Conservation (phyloP, 2,888 invertebrate genomes). For the Mythimna vitellina region DNA sequence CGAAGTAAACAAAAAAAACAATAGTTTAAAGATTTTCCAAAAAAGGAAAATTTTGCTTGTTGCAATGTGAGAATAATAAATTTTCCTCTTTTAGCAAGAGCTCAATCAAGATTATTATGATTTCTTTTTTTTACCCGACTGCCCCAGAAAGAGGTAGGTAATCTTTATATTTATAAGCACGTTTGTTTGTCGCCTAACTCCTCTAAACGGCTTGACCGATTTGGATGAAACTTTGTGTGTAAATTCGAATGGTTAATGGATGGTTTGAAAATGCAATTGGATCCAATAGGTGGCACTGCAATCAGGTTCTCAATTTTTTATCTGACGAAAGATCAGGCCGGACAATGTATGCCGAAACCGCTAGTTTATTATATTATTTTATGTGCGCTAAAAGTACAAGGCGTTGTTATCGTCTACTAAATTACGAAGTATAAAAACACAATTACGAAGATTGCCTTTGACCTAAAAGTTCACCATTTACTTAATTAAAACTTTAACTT, state of each 20-base stretch:
- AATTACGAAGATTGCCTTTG: constrained; percentile 39
- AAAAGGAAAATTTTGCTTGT: neutral
- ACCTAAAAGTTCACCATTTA: constrained; percentile 34
- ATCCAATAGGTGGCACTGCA: too few species aligned
- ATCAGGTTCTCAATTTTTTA: too few species aligned
- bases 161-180: neutral
- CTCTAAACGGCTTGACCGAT: too few species aligned
- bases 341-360: neutral
- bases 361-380: neutral
- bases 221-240: too few species aligned
- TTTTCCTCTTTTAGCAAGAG: too few species aligned
- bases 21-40: neutral
- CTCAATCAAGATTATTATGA: neutral
- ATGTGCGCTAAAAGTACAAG: neutral
- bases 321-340: too few species aligned
- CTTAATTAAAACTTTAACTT: constrained; percentile 41
- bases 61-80: too few species aligned
- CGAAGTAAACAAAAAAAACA: neutral
- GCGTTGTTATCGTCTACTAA: constrained; percentile 23
- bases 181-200: too few species aligned
- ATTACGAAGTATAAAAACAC: constrained; percentile 14
- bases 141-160: neutral
- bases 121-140: neutral
- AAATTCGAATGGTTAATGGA: too few species aligned
- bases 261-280: too few species aligned